These are phyloP conservation scores for Rhabdomys dilectus DNA, from an alignment of 2,113 vertebrate species.

Conservation along the genomic window DNA sequence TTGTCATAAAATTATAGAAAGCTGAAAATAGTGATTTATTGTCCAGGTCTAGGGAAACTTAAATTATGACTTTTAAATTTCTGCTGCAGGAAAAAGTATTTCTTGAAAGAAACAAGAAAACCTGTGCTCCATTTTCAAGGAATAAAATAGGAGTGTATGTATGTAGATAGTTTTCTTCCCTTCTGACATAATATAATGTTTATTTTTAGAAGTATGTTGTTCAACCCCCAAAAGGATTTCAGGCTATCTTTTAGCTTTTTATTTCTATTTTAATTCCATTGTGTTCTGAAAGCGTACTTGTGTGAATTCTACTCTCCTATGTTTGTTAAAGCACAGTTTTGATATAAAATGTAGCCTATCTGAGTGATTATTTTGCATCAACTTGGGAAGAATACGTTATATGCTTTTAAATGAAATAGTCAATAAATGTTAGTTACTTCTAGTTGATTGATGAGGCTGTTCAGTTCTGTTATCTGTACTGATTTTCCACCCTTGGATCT, in stretches of 20 bases:
- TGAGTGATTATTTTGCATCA: conserved; percentile 21
- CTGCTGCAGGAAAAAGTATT: conserved; percentile 11
- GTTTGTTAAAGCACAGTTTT: conserved; percentile 50
- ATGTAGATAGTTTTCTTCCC: conserved; percentile 30
- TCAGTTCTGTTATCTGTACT: conserved; percentile 48
- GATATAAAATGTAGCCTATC: background rate
- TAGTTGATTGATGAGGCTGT: conserved; percentile 44
- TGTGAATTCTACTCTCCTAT: conserved; percentile 15
- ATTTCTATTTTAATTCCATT: conserved; percentile 37
- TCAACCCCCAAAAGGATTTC: background rate
- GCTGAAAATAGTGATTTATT: conserved; percentile 55
- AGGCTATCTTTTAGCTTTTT: background rate
- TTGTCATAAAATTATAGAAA: conserved; percentile 68
- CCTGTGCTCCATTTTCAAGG: conserved; percentile 28
- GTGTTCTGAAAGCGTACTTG: background rate
- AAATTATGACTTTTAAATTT: conserved; percentile 61
- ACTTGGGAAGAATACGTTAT: conserved; percentile 41
- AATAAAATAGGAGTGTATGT: conserved; percentile 1
- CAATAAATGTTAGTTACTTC: conserved; percentile 56
- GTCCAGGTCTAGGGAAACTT: conserved; percentile 40
- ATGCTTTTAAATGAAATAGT: conserved; percentile 19
- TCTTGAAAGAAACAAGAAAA: conserved; percentile 47
- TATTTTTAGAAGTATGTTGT: conserved; percentile 52
- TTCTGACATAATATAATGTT: conserved; percentile 45
- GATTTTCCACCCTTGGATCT: conserved; percentile 39